These are phyloP conservation scores for Diachasmimorpha longicaudata DNA, from an alignment of 1,140 invertebrate genomes.

Conservation along the genomic window DNA sequence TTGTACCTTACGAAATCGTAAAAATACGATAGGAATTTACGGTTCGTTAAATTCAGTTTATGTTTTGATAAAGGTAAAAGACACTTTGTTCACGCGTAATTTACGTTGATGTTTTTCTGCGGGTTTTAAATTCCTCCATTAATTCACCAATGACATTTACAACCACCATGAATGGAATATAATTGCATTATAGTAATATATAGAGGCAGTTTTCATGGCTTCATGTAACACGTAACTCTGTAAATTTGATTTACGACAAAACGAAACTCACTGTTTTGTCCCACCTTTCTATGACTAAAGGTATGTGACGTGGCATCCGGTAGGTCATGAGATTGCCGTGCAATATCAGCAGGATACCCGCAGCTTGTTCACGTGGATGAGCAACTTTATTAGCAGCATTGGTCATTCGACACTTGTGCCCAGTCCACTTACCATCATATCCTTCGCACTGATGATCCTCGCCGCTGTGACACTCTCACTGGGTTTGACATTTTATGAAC, in stretches of 20 bases:
- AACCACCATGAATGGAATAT: no score
- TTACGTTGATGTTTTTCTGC: no score
- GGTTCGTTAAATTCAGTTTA: no score
- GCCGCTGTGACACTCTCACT: conserved; percentile 37
- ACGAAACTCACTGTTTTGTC: conserved; percentile 19
- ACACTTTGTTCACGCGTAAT: no score
- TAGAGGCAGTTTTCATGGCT: no score
- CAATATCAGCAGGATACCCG: conserved; percentile 14
- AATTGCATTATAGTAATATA: no score
- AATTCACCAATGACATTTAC: no score
- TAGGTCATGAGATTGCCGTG: conserved; percentile 33
- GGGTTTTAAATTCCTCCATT: no score
- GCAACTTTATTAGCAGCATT: conserved; percentile 31
- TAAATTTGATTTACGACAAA: background rate
- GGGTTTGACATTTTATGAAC: conserved; percentile 32
- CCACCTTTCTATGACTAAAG: conserved; percentile 32
- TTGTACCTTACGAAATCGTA: no score
- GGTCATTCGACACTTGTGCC: conserved; percentile 36
- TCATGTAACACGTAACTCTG: no score
- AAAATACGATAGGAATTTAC: no score
- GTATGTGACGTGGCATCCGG: conserved; percentile 40
- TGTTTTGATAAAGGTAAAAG: no score
- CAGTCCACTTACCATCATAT: conserved; percentile 34
- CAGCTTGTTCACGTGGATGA: background rate
- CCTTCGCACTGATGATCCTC: conserved; percentile 41